These are phyloP conservation scores for Onychomys arenicola DNA, from an alignment of 2,797 vertebrate species.

Conservation along the genomic window DNA sequence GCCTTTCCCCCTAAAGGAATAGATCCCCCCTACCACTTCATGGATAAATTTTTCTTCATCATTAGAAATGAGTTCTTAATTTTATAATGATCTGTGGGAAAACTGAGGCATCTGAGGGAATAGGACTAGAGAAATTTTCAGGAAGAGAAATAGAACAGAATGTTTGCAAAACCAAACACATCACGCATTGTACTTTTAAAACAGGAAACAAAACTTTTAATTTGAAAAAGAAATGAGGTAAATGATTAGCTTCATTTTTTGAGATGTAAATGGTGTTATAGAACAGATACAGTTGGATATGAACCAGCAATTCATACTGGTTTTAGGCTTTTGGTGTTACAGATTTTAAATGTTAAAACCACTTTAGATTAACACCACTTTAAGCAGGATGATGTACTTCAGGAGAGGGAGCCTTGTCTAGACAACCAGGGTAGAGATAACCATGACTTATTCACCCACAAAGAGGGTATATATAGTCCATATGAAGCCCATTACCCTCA, in stretches of 20 bases:
- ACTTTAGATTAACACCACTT: not conserved
- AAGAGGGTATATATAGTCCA: not conserved
- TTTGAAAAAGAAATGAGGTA: conserved; percentile 1
- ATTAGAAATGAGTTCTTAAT: conserved; percentile 56
- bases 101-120: conserved; percentile 2
- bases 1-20: not conserved
- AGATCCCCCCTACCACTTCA: not conserved
- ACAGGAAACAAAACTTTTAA: conserved; percentile 9
- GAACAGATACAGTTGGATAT: not conserved
- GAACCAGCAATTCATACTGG: not conserved
- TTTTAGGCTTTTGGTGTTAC: not conserved
- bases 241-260: conserved; percentile 48
- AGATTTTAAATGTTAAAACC: conserved; percentile 40
- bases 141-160: not conserved
- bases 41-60: not conserved
- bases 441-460: not conserved
- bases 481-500: not conserved
- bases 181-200: not conserved
- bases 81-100: conserved; percentile 43
- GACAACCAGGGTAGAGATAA: not conserved
- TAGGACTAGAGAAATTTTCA: not conserved
- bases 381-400: not conserved
- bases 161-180: conserved; percentile 17
- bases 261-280: not conserved
- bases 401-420: not conserved